Evolutionary conservation across 92 coral and sea anemone species (phyloP).

Genomic region (Metridium senile): DNA sequence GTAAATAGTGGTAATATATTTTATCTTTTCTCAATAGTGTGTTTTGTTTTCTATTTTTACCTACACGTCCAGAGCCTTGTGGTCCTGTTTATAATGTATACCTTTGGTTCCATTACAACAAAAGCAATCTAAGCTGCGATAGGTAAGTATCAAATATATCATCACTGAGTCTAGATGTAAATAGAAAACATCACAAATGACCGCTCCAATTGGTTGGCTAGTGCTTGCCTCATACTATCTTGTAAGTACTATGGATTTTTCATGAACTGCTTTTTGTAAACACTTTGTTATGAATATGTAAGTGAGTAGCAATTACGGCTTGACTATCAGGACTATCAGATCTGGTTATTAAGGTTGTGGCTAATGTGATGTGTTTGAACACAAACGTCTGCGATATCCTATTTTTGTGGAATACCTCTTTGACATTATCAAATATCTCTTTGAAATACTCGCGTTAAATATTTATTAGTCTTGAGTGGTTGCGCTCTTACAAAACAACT

Average conservation of each 20-base stretch:
- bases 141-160: too few species aligned
- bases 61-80: too few species aligned
- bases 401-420: not conserved
- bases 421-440: not conserved
- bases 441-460: not conserved
- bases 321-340: not conserved
- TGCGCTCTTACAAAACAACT: conserved; percentile 1
- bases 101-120: too few species aligned
- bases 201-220: too few species aligned
- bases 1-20: too few species aligned
- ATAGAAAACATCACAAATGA: too few species aligned
- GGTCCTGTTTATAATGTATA: too few species aligned
- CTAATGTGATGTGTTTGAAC: not conserved
- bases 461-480: not conserved
- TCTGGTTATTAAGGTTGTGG: not conserved
- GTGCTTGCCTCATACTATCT: too few species aligned
- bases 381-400: not conserved
- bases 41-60: too few species aligned
- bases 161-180: too few species aligned
- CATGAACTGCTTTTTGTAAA: not conserved
- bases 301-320: not conserved
- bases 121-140: too few species aligned
- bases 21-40: too few species aligned
- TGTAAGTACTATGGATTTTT: not conserved
- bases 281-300: not conserved